These are phyloP conservation scores for Anseranas semipalmata DNA, from an alignment of 2,113 vertebrate genomes.

Conservation along the genomic window DNA sequence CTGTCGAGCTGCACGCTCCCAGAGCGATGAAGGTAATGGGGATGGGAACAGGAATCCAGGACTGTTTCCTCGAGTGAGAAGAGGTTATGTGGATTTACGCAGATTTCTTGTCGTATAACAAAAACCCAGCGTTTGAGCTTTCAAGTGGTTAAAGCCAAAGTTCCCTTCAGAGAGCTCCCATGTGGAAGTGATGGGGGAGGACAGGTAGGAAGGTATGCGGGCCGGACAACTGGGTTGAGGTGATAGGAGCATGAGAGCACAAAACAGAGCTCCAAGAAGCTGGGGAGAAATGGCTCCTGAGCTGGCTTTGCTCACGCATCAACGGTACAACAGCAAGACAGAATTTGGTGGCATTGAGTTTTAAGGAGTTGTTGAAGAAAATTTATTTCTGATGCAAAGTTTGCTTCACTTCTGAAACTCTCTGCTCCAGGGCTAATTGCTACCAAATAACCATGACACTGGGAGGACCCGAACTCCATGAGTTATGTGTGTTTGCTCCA, in stretches of 20 bases:
- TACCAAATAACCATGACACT: background rate
- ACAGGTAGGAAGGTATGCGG: background rate
- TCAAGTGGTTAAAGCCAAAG: background rate
- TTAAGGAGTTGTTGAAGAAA: background rate
- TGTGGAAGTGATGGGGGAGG: background rate
- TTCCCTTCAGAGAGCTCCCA: background rate
- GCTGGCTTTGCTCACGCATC: background rate
- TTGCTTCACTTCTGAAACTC: slow-evolving; percentile 15
- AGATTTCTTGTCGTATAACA: background rate
- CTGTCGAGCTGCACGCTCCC: background rate
- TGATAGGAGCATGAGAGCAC: background rate
- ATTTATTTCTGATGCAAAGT: background rate
- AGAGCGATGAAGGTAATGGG: background rate
- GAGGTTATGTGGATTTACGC: background rate
- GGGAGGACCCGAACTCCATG: background rate
- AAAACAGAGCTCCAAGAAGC: background rate
- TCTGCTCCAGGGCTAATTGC: slow-evolving; percentile 21
- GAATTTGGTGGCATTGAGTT: background rate
- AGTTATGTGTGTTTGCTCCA: slow-evolving; percentile 9
- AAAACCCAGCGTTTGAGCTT: background rate
- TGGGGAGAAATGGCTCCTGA: background rate
- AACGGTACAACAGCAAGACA: background rate
- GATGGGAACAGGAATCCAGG: background rate
- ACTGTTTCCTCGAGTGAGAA: background rate
- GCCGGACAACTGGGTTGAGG: background rate